A percentile compares a stretch with the other conserved stretches of the same genome.
Conservation (phyloP, 2,797 vertebrate genomes). For the Urosaurus nigricauda region DNA sequence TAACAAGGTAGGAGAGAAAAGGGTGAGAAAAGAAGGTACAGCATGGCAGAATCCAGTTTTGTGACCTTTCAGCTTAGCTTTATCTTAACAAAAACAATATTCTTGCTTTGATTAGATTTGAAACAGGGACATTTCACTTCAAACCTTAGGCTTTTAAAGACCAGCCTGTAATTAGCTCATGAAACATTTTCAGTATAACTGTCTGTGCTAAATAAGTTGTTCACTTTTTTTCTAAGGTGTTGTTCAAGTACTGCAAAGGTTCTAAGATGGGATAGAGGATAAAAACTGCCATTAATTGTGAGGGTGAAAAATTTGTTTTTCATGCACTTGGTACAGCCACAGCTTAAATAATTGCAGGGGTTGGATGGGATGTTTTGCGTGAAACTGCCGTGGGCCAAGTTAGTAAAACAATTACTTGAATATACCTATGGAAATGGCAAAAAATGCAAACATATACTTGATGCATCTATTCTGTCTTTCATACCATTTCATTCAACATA, state of each 20-base stretch:
- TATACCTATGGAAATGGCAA: slow-evolving; percentile 38
- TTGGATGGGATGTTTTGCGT: slow-evolving; percentile 22
- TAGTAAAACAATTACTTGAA: slow-evolving; percentile 52
- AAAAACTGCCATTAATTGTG: not conserved
- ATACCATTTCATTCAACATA: slow-evolving; percentile 57
- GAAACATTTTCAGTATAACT: not conserved
- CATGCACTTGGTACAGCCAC: not conserved
- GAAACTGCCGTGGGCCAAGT: slow-evolving; percentile 41
- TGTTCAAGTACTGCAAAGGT: not conserved
- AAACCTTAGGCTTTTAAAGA: slow-evolving; percentile 19
- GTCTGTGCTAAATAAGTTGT: not conserved
- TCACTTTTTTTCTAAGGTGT: not conserved
- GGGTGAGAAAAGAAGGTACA: not conserved
- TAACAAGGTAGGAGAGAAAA: not conserved
- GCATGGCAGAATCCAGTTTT: not conserved
- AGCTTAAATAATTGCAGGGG: slow-evolving; percentile 37
- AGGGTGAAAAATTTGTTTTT: not conserved
- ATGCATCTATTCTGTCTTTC: slow-evolving; percentile 51
- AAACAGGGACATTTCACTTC: not conserved
- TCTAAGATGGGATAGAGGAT: not conserved
- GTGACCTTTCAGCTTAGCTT: not conserved
- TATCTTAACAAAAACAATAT: not conserved
- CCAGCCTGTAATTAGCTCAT: not conserved
- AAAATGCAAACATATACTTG: slow-evolving; percentile 64
- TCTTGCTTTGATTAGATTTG: slow-evolving; percentile 5